Conservation (phyloP, 2,888 invertebrate species). For the Chaitophorus viminalis region DNA sequence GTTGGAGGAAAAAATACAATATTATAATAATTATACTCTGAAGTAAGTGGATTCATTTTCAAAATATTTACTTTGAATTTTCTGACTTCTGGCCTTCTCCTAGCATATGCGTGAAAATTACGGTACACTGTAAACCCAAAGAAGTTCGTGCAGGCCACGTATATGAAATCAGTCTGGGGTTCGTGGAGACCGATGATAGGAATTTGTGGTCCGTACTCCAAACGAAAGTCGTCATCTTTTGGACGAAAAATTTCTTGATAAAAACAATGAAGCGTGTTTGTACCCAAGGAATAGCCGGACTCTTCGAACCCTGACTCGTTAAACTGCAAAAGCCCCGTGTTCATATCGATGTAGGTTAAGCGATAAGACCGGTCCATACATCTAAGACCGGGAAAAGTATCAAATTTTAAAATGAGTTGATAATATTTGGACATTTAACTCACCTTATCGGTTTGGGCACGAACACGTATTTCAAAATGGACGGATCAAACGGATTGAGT, state of each 20-base stretch:
- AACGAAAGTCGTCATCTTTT: constrained; percentile 63
- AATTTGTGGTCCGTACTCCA: constrained; percentile 62
- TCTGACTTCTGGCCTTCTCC: constrained; percentile 62
- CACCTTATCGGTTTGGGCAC: constrained; percentile 63
- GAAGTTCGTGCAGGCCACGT: constrained; percentile 64
- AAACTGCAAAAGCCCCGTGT: constrained; percentile 63
- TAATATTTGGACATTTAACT: not conserved
- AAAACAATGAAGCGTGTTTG: constrained; percentile 62
- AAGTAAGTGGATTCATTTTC: not conserved
- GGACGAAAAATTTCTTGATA: constrained; percentile 64
- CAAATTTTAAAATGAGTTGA: no score
- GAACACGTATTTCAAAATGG: constrained; percentile 63
- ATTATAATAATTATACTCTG: not conserved
- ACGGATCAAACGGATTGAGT: constrained; percentile 64
- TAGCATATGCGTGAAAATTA: constrained; percentile 65
- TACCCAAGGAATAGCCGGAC: constrained; percentile 63
- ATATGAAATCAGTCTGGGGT: constrained; percentile 64
- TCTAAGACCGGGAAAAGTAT: constrained; percentile 36
- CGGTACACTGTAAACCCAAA: constrained; percentile 64
- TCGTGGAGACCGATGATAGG: constrained; percentile 63
- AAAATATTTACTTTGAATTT: constrained; percentile 63
- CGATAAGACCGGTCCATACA: constrained; percentile 62
- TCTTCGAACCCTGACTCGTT: constrained; percentile 64
- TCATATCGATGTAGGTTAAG: constrained; percentile 64
- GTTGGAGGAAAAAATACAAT: not conserved